These are phyloP conservation scores for Echeneis naucrates DNA, from an alignment of 2,797 vertebrate species.

Conservation along the genomic window DNA sequence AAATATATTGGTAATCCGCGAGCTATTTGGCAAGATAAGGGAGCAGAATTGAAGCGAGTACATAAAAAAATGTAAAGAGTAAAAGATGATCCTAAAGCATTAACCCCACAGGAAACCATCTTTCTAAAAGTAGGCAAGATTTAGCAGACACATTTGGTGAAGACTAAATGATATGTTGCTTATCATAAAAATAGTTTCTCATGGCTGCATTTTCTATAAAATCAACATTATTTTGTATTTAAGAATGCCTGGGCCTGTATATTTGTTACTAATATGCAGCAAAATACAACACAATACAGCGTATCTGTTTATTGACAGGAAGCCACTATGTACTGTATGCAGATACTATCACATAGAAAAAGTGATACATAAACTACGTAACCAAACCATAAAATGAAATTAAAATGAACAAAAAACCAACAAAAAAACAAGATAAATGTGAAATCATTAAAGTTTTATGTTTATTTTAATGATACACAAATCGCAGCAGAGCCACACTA, in stretches of 20 bases:
- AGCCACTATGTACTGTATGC: background rate
- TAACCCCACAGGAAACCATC: too few species aligned
- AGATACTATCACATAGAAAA: slow-evolving; percentile 4
- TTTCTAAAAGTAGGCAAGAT: background rate
- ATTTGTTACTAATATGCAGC: background rate
- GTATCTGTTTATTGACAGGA: slow-evolving; percentile 1
- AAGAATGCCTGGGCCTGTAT: background rate
- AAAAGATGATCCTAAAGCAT: background rate
- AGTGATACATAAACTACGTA: slow-evolving; percentile 5
- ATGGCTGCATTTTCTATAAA: slow-evolving; percentile 1
- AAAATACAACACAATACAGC: background rate
- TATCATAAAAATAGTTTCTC: slow-evolving; percentile 5
- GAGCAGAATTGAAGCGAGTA: background rate
- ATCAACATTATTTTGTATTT: background rate
- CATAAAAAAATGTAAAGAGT: background rate
- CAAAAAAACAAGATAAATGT: too few species aligned
- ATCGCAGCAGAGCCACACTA: background rate
- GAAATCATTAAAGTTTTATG: background rate
- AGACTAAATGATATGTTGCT: too few species aligned
- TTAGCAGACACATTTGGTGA: too few species aligned
- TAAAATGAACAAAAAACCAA: background rate
- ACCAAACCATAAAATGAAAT: background rate
- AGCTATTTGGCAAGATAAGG: background rate
- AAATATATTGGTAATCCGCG: too few species aligned
- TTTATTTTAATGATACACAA: slow-evolving; percentile 5